A percentile compares a stretch with the other conserved stretches of the same genome.
phyloP scores from a whole-genome alignment of 2,888 invertebrate species.

The Papilio demoleus region DNA sequence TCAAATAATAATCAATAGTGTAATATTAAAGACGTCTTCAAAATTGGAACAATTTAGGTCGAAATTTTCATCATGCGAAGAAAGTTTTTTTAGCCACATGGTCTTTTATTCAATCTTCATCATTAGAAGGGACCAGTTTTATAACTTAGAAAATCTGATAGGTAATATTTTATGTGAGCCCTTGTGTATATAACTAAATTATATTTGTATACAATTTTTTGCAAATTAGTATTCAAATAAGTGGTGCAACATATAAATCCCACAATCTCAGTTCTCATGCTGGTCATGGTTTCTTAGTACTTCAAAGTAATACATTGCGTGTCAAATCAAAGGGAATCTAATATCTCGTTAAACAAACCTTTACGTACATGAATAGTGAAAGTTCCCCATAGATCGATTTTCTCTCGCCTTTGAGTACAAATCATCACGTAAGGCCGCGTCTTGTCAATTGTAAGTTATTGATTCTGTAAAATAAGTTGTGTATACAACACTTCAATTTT shows the following conservation, averaged over 20 bases:
- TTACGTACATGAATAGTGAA: conserved; percentile 8
- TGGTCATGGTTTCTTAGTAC: too few species aligned
- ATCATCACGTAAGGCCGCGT: conserved; percentile 1
- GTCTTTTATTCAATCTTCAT: not conserved
- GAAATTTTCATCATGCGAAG: conserved; percentile 20
- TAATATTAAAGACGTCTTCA: not conserved
- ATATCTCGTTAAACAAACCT: not conserved
- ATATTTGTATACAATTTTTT: too few species aligned
- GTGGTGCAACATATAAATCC: too few species aligned
- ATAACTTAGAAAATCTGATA: not conserved
- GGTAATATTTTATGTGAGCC: not conserved
- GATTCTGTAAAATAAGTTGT: conserved; percentile 7
- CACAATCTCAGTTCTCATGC: too few species aligned
- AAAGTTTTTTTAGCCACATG: not conserved
- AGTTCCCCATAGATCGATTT: conserved; percentile 9
- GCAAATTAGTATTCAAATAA: too few species aligned
- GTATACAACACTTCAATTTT: conserved; percentile 14
- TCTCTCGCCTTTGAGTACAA: not conserved
- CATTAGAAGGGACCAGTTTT: not conserved
- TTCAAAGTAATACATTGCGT: not conserved
- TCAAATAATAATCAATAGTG: not conserved
- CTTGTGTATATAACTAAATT: too few species aligned
- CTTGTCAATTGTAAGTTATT: conserved; percentile 1
- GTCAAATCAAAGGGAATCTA: not conserved
- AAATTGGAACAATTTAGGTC: conserved; percentile 2